Base-by-base conservation (phyloP, 2,113 vertebrate species). In the Nothoprocta pentlandii region DNA sequence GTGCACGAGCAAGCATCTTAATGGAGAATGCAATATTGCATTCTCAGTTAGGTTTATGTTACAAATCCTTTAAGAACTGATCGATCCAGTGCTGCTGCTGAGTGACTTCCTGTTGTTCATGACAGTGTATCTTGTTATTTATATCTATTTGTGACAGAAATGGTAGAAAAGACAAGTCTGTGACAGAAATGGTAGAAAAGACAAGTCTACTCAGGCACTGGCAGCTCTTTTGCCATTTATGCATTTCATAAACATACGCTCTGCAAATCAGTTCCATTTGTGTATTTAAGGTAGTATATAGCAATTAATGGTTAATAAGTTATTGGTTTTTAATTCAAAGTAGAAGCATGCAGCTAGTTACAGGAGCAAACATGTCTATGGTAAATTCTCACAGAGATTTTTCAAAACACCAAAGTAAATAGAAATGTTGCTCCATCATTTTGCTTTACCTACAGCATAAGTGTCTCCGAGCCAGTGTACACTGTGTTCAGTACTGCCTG, bases 71-170 rank as follows among this genome's bases (percentile, higher is more conserved):
- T 11, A 16, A 59, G 28, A 58, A 32, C 4, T 10, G 41, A 49
- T 34, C 4, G 32, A 39, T 32, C 30, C 3, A 1, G n/a, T n/a
- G 44, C 25, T 42, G 0, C 61, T 19, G n/a, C 21, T 4, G 26
- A 25, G 30, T 1, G 3, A 23, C 41, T 19, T 51, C 53, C 47
- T 9, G 0, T 16, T n/a, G 39, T 30, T n/a, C 23, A 3, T 1
- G 17, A 51, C 42, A 22, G 3, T 1, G 10, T 16, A 6, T 2
- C 26, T 26, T 20, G 5, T 7, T 19, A 39, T 5, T 1, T 23
- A 6, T 1, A 3, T 4, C 22, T 44, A 47, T 6, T 15, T 8
- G 69, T 10, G n/a, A 25, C 49, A 49, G 20, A 32, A 20, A 5
- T 13, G 7, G 34, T n/a, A 32, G 21, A 26, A 42, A 30, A 34